Conservation (phyloP, 2,113 vertebrate genomes). For the Columbina picui region DNA sequence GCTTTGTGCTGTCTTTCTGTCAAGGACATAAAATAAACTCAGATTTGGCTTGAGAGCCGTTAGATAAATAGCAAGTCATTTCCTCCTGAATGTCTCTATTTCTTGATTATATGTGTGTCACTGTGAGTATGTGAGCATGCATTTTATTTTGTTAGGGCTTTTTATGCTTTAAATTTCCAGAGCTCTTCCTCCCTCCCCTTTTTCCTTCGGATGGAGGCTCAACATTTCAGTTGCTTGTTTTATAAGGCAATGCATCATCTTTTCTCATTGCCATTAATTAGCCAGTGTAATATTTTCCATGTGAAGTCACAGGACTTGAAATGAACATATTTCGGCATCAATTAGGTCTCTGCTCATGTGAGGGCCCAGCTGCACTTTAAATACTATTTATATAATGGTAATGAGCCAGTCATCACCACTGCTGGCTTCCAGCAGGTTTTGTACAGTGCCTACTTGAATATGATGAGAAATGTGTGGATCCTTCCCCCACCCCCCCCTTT, state of each 20-base stretch:
- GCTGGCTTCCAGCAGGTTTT: slow-evolving; percentile 55
- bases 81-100: slow-evolving; percentile 36
- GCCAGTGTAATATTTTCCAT: slow-evolving; percentile 71
- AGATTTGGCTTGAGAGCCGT: not conserved
- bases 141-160: slow-evolving; percentile 16
- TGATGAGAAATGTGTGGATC: slow-evolving; percentile 56
- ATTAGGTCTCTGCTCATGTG: slow-evolving; percentile 65
- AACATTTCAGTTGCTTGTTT: slow-evolving; percentile 61
- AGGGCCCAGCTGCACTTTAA: slow-evolving; percentile 72
- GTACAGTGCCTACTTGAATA: slow-evolving; percentile 63
- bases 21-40: slow-evolving; percentile 12
- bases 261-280: slow-evolving; percentile 68
- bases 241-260: slow-evolving; percentile 69
- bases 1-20: slow-evolving; percentile 26
- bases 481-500: not conserved
- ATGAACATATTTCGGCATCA: slow-evolving; percentile 69
- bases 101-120: slow-evolving; percentile 25
- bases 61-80: slow-evolving; percentile 47
- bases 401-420: slow-evolving; percentile 52
- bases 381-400: slow-evolving; percentile 62
- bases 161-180: slow-evolving; percentile 25
- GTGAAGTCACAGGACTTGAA: slow-evolving; percentile 73
- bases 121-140: not conserved
- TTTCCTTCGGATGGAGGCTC: slow-evolving; percentile 22
- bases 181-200: not conserved